Percentiles rank a stretch among this genome's conserved stretches.
These are phyloP conservation scores for Lumbricus terrestris DNA, from an alignment of 2,888 invertebrate species.

Conservation along the genomic window DNA sequence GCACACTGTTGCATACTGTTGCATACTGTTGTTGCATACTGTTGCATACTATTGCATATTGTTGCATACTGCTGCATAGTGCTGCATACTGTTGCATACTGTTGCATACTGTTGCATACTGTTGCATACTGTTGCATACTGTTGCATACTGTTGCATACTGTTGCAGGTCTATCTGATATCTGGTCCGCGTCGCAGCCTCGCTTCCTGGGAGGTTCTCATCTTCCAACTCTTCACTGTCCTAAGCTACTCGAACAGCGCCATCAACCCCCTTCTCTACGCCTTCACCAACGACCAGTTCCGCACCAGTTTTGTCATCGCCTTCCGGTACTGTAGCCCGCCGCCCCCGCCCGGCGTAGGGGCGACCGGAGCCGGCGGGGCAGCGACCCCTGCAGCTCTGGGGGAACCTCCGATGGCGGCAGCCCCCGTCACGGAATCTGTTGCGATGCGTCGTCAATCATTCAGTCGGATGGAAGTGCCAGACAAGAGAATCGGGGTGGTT, in stretches of 20 bases:
- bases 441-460: background rate
- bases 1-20: too few relatives aligned
- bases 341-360: too few relatives aligned
- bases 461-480: too few relatives aligned
- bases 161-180: conserved; percentile 29
- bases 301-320: conserved; percentile 39
- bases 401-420: background rate
- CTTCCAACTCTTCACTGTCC: conserved; percentile 37
- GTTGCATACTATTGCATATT: too few relatives aligned
- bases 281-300: conserved; percentile 41
- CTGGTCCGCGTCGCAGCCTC: background rate
- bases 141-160: background rate
- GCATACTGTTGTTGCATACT: too few relatives aligned
- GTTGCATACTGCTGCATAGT: too few relatives aligned
- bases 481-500: background rate
- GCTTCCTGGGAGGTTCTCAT: conserved; percentile 28
- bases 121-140: too few relatives aligned
- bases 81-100: too few relatives aligned
- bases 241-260: conserved; percentile 38
- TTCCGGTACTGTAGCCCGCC: conserved; percentile 35
- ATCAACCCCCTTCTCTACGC: conserved; percentile 41
- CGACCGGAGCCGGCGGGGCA: background rate
- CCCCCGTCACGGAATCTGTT: background rate
- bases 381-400: background rate
- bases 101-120: too few relatives aligned